phyloP scores from a whole-genome alignment of 2,888 invertebrate species.

The Hylaea fasciaria region DNA sequence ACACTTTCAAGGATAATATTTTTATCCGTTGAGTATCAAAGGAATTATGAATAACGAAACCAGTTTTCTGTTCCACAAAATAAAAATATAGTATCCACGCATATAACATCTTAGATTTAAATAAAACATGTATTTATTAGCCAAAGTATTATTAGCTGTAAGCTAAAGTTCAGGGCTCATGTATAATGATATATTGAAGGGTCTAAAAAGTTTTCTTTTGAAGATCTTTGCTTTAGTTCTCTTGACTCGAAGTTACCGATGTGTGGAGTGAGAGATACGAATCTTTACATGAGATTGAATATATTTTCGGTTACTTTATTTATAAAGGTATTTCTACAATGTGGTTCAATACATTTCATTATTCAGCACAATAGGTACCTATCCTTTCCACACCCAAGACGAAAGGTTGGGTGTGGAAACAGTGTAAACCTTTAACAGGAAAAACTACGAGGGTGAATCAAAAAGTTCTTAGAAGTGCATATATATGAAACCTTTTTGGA shows the following conservation, averaged over 20 bases:
- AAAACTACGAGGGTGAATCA: too few relatives aligned
- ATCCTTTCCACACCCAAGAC: too few relatives aligned
- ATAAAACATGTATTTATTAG: conserved; percentile 2
- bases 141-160: background rate
- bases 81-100: background rate
- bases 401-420: too few relatives aligned
- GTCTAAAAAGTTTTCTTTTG: conserved; percentile 2
- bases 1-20: background rate
- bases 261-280: background rate
- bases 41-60: too few relatives aligned
- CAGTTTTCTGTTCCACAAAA: too few relatives aligned
- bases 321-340: background rate
- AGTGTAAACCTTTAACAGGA: too few relatives aligned
- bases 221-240: background rate
- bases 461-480: too few relatives aligned
- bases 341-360: background rate
- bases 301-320: background rate
- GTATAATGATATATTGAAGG: background rate
- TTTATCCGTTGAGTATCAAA: background rate
- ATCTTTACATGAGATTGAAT: conserved; percentile 3
- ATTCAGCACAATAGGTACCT: too few relatives aligned
- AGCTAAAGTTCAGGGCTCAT: background rate
- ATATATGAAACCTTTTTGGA: too few relatives aligned
- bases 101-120: background rate
- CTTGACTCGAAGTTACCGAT: background rate